Evolutionary conservation across 2,888 invertebrate genomes (phyloP).

Genomic region (Oscheius sp.): DNA sequence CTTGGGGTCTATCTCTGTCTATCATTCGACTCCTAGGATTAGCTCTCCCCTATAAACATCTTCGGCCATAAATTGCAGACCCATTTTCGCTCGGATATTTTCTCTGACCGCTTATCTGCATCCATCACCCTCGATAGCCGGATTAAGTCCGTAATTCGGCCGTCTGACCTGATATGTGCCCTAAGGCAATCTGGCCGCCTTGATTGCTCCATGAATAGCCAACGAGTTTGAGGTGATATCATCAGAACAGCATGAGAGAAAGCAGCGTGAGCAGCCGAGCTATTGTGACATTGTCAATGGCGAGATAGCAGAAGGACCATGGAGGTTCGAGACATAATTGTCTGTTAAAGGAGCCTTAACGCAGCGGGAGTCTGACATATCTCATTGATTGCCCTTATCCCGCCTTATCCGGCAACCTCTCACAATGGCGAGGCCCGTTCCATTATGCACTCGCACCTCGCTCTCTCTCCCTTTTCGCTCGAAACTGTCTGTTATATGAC

Average conservation of each 20-base stretch:
- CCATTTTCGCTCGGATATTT: conserved; percentile 4
- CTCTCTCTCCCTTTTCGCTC: not conserved
- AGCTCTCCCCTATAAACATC: conserved; percentile 13
- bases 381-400: conserved; percentile 36
- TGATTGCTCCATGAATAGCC: conserved; percentile 20
- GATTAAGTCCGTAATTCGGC: conserved; percentile 14
- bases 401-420: conserved; percentile 30
- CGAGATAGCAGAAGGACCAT: conserved; percentile 15
- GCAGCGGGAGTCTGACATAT: conserved; percentile 35
- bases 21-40: conserved; percentile 19
- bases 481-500: not conserved
- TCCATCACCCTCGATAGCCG: conserved; percentile 8
- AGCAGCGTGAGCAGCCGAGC: not conserved
- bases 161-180: not conserved
- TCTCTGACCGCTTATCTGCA: conserved; percentile 17
- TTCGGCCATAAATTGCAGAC: not conserved
- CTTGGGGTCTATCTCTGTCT: conserved; percentile 16
- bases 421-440: conserved; percentile 3
- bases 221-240: conserved; percentile 20
- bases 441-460: conserved; percentile 14
- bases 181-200: not conserved
- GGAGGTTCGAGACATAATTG: conserved; percentile 38
- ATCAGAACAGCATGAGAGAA: not conserved
- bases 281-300: conserved; percentile 24
- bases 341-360: conserved; percentile 41